These are phyloP conservation scores for Drosophila sproati DNA, from an alignment of 1,140 invertebrate genomes.

Conservation along the genomic window DNA sequence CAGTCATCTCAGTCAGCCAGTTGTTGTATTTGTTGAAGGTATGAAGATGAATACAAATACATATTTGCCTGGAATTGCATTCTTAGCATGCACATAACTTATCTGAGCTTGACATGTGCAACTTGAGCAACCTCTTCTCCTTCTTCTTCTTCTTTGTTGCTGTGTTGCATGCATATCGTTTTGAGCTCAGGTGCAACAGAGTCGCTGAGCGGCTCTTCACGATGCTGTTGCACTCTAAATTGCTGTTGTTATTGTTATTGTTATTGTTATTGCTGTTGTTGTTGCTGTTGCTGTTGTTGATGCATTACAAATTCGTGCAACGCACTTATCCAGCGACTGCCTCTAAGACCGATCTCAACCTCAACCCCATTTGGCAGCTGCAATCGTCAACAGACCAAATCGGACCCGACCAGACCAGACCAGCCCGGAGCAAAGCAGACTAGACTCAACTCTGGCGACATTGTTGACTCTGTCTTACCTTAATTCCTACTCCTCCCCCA, in stretches of 20 bases:
- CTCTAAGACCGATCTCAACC: background rate
- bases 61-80: constrained; percentile 1
- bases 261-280: constrained; percentile 20
- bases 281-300: constrained; percentile 22
- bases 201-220: constrained; percentile 23
- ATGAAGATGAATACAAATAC: too few relatives aligned
- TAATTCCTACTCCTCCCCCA: background rate
- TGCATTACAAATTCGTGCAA: constrained; percentile 55
- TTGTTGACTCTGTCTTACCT: constrained; percentile 37
- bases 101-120: constrained; percentile 5
- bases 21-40: too few relatives aligned
- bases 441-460: constrained; percentile 26
- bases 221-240: background rate
- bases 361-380: background rate
- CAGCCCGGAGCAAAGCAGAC: background rate
- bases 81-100: background rate
- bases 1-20: too few relatives aligned
- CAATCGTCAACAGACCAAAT: constrained; percentile 3
- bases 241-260: background rate
- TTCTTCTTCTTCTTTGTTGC: background rate
- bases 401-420: constrained; percentile 14
- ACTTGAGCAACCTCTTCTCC: background rate
- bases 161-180: background rate
- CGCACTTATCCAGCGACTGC: constrained; percentile 41
- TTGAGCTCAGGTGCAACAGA: constrained; percentile 46